A percentile compares a stretch with the other conserved stretches of the same genome.
These are phyloP conservation scores for Porphyrio hochstetteri DNA, from an alignment of 2,113 vertebrate genomes.

Conservation along the genomic window DNA sequence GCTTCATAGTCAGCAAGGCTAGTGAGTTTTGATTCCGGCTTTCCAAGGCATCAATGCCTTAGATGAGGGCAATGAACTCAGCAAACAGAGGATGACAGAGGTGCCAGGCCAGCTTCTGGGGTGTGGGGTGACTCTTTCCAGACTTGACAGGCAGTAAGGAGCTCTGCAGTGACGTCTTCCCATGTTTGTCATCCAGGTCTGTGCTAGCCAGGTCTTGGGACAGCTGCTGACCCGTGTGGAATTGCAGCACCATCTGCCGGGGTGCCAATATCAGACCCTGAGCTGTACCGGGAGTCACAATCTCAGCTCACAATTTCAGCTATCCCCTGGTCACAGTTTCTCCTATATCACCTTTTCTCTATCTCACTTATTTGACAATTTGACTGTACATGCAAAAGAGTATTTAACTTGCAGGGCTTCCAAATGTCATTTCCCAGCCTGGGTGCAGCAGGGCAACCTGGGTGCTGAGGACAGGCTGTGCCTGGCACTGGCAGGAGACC, in stretches of 20 bases:
- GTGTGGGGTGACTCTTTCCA: background rate
- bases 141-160: background rate
- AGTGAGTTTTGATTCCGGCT: too few relatives aligned
- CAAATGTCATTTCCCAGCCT: background rate
- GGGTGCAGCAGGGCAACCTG: background rate
- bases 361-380: accelerated
- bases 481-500: background rate
- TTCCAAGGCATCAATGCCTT: background rate
- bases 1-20: too few relatives aligned
- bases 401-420: background rate
- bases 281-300: accelerated
- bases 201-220: background rate
- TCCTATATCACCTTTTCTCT: background rate
- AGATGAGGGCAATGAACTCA: accelerated
- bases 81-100: background rate
- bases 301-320: background rate
- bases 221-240: accelerated
- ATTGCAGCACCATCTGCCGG: background rate
- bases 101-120: background rate
- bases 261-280: background rate
- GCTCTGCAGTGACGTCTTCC: background rate
- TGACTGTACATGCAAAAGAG: accelerated
- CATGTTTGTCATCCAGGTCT: background rate
- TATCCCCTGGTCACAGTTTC: background rate
- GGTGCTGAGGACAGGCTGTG: accelerated